These are phyloP conservation scores for Pristionchus mayeri DNA, from an alignment of 2,888 invertebrate genomes.

Conservation along the genomic window DNA sequence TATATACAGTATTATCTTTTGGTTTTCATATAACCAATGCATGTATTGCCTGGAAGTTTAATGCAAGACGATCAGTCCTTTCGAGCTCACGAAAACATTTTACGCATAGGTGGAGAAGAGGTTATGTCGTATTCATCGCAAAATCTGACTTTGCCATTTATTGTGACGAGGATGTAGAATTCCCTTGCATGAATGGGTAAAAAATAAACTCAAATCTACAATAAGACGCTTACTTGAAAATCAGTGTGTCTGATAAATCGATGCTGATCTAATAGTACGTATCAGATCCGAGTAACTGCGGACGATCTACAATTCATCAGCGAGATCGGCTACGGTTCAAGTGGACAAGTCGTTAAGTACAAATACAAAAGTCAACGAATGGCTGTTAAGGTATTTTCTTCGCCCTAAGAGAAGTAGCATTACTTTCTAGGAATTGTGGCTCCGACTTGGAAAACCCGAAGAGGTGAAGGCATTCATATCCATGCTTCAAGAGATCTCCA, in stretches of 20 bases:
- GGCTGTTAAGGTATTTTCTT: slow-evolving; percentile 74
- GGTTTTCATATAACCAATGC: too few relatives aligned
- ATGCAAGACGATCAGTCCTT: slow-evolving; percentile 27
- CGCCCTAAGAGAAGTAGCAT: too few relatives aligned
- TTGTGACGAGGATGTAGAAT: too few relatives aligned
- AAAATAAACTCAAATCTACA: too few relatives aligned
- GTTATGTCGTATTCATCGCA: too few relatives aligned
- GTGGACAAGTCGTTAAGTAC: slow-evolving; percentile 98
- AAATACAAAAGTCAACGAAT: slow-evolving; percentile 68
- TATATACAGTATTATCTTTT: too few relatives aligned
- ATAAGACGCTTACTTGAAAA: too few relatives aligned
- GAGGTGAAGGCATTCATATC: slow-evolving; percentile 98
- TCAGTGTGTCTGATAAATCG: too few relatives aligned
- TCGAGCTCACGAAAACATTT: slow-evolving; percentile 37
- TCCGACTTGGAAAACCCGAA: slow-evolving; percentile 94
- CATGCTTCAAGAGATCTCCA: slow-evolving; percentile 98
- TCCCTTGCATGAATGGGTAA: too few relatives aligned
- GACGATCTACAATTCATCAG: slow-evolving; percentile 76
- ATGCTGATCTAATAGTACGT: too few relatives aligned
- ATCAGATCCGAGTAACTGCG: slow-evolving; percentile 48
- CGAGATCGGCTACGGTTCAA: slow-evolving; percentile 82
- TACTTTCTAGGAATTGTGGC: slow-evolving; percentile 85
- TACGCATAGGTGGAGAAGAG: slow-evolving; percentile 35
- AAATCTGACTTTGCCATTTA: too few relatives aligned
- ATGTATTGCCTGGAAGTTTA: too few relatives aligned